Conservation (phyloP, 2,113 vertebrate genomes). For the Bettongia penicillata region DNA sequence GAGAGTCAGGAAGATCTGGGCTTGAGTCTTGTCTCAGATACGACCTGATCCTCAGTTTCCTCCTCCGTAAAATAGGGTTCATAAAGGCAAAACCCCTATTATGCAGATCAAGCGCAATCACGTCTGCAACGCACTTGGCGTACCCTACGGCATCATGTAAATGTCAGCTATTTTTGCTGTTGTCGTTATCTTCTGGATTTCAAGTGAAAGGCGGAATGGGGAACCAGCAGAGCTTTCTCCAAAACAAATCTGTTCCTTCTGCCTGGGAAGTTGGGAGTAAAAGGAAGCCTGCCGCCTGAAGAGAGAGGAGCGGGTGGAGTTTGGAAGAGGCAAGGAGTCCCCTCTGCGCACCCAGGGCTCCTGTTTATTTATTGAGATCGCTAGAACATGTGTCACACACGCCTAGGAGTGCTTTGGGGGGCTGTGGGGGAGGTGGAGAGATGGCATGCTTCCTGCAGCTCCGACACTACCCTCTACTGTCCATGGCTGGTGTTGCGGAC, state of each 20-base stretch:
- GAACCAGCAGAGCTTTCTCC: background rate
- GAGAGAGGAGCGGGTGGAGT: background rate
- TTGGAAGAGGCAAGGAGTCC: background rate
- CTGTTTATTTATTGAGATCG: background rate
- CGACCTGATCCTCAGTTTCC: background rate
- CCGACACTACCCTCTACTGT: background rate
- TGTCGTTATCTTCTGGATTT: background rate
- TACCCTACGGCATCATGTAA: background rate
- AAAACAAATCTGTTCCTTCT: slow-evolving; percentile 4
- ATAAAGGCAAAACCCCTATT: background rate
- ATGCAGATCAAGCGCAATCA: background rate
- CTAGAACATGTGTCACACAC: background rate
- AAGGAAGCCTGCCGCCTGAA: background rate
- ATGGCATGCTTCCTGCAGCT: background rate
- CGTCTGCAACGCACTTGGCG: background rate
- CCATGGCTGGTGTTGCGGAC: background rate
- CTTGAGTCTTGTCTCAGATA: background rate
- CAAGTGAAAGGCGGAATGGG: background rate
- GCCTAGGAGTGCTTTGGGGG: background rate
- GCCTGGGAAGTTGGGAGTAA: background rate
- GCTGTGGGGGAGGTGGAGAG: background rate
- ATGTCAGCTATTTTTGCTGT: background rate
- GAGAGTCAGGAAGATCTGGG: background rate
- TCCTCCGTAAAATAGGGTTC: background rate
- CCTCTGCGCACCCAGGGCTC: background rate